Conservation (phyloP, 2,888 invertebrate genomes). For the Andrena flavipes region DNA sequence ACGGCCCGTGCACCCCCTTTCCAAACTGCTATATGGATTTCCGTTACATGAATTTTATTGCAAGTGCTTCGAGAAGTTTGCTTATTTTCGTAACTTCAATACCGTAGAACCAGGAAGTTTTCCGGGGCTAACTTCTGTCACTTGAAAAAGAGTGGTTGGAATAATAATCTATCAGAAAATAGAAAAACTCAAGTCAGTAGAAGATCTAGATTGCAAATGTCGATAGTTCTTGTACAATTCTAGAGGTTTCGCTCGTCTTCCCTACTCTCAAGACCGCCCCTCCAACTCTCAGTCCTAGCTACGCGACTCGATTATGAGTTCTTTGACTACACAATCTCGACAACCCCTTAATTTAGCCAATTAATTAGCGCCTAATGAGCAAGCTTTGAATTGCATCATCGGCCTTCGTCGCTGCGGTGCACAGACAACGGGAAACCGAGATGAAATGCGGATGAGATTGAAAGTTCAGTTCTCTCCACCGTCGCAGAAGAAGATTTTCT, state of each 20-base stretch:
- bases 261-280: not conserved
- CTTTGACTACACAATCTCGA: constrained; percentile 72
- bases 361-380: constrained; percentile 79
- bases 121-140: no score
- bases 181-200: no score
- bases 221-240: no score
- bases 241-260: not conserved
- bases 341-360: constrained; percentile 75
- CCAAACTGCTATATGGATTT: constrained; percentile 44
- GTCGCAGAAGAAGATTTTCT: constrained; percentile 1
- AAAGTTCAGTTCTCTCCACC: not conserved
- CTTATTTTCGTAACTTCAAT: not conserved
- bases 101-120: not conserved
- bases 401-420: constrained; percentile 52
- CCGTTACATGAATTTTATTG: constrained; percentile 31
- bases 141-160: no score
- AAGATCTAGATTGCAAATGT: no score
- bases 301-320: constrained; percentile 63
- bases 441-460: not conserved
- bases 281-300: constrained; percentile 14
- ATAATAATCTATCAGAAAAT: no score
- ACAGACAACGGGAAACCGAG: constrained; percentile 31
- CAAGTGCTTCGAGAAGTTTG: constrained; percentile 54
- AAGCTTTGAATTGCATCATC: constrained; percentile 75
- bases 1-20: constrained; percentile 36